Evolutionary conservation across 2,113 vertebrate genomes (phyloP), one percentile per base, ranked within the genome.

Genomic region (Falco punctatus): DNA sequence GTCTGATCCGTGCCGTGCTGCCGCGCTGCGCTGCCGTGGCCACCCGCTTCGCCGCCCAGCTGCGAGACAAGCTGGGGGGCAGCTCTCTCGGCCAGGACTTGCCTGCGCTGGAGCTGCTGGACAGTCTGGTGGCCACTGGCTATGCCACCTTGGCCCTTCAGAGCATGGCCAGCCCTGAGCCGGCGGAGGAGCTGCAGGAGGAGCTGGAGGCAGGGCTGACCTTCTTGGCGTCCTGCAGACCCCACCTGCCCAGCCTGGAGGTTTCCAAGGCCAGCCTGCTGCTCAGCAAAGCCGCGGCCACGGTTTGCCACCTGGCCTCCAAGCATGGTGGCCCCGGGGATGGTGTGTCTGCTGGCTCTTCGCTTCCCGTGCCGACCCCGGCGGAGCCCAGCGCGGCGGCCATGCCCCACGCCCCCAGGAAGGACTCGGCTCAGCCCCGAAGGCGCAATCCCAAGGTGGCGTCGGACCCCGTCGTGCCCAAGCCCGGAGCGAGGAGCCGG

Each of bases 181-280:
- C 66, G 3, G 79, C 91, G 33, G 98, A 97, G 81, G 96, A 84
- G n/a, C 86, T 98, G 65, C 97, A 89, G 97, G 97, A 98, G 52
- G 94, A 98, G 23, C 92, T 99, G 42, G 98, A 99, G 78, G 96
- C 55, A 8, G 99, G 98, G 8, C 80, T 99, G 83, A 94, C 95
- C 17, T 98, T 99, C 54, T 88, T 98, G 26, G 81, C 94, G 1
- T 97, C 97, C 13, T 92, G 79, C 15, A 72, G 93, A 3, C 96
- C 97, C 14, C 97, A 97, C 35, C 46, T 95, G 51, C 92, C 95
- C 21, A 92, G 95, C 42, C 93, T 99, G 33, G 97, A 95, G 65
- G 93, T 97, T 30, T 94, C 98, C 57, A 97, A 52, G 93, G 98
- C 99, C n/a, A 96, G 91, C 33, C 96, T 99, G 32, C 97, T 99